A percentile compares a stretch with the other conserved stretches of the same genome.
Conservation (phyloP, 2,113 vertebrate species). For the Pelvicachromis taeniatus region DNA sequence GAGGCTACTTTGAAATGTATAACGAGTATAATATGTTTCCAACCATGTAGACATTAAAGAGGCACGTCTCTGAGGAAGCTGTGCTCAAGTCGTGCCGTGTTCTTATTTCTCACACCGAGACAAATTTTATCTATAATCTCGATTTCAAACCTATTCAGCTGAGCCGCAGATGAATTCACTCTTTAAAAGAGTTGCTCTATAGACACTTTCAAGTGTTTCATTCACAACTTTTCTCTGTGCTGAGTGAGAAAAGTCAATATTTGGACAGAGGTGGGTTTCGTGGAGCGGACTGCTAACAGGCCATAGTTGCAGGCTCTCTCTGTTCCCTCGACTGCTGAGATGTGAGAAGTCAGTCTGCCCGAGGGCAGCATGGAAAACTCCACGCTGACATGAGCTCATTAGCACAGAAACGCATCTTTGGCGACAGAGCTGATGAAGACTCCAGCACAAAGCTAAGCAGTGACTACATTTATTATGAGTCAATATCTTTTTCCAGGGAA, state of each 20-base stretch:
- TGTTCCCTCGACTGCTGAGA: conserved; percentile 39
- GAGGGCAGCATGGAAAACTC: conserved; percentile 20
- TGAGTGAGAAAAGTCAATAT: conserved; percentile 58
- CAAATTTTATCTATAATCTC: background rate
- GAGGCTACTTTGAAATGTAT: background rate
- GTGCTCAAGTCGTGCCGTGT: background rate
- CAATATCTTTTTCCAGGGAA: background rate
- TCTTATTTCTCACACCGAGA: background rate
- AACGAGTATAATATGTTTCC: background rate
- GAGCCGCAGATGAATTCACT: background rate
- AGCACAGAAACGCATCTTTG: background rate
- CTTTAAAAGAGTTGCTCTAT: background rate
- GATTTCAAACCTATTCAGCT: background rate
- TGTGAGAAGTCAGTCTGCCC: conserved; percentile 17
- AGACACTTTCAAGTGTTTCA: conserved; percentile 33
- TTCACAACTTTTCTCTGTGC: conserved; percentile 45
- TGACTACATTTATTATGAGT: background rate
- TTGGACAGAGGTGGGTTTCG: conserved; percentile 25
- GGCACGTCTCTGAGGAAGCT: background rate
- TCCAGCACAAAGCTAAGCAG: background rate
- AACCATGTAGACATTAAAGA: background rate
- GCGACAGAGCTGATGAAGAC: background rate
- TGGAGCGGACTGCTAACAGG: conserved; percentile 6
- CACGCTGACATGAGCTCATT: conserved; percentile 23
- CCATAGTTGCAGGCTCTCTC: conserved; percentile 18